Conservation (phyloP, 2,113 vertebrate species). For the Sturnira hondurensis region DNA sequence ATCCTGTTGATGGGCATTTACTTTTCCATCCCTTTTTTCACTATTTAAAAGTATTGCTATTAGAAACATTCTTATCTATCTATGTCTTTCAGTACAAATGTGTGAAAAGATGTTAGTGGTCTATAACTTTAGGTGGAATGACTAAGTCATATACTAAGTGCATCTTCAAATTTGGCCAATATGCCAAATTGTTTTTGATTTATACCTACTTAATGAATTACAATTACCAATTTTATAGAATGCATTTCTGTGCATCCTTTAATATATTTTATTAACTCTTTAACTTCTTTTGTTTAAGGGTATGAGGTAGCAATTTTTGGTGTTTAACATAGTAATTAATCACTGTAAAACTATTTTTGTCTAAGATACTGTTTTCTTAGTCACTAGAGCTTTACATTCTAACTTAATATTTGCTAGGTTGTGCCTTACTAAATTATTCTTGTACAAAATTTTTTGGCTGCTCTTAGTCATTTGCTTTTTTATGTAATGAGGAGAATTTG, state of each 20-base stretch:
- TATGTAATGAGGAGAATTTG: background rate
- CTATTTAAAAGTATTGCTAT: background rate
- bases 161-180: background rate
- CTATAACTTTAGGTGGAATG: background rate
- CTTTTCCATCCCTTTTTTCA: background rate
- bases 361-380: background rate
- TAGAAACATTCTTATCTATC: background rate
- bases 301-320: background rate
- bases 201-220: background rate
- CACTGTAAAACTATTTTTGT: background rate
- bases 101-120: background rate
- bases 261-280: background rate
- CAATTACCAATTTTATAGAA: background rate
- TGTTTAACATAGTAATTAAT: background rate
- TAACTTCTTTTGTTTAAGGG: background rate
- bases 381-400: background rate
- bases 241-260: background rate
- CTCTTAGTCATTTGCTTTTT: background rate
- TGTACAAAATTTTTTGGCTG: background rate
- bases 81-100: background rate
- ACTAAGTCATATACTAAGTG: fast-evolving
- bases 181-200: background rate
- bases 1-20: background rate
- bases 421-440: background rate
- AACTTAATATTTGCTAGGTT: background rate